Evolutionary conservation across 1,140 invertebrate genomes (phyloP).

Genomic region (Campodea augens): DNA sequence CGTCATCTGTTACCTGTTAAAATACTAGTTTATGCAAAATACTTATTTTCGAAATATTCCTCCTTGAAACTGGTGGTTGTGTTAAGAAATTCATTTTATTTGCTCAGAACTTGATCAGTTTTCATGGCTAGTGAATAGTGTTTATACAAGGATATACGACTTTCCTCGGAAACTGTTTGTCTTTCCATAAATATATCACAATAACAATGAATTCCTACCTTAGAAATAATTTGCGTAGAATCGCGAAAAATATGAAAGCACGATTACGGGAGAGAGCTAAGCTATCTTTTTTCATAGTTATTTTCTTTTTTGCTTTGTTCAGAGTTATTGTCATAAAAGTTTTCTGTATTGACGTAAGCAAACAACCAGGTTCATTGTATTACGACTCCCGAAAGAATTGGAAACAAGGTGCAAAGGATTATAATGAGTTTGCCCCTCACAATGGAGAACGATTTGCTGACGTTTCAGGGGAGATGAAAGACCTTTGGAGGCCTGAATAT

Average conservation of each 20-base stretch:
- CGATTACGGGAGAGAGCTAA: slow-evolving; percentile 46
- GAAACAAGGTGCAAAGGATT: slow-evolving; percentile 3
- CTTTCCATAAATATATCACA: background rate
- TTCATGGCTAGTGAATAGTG: no score
- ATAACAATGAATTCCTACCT: background rate
- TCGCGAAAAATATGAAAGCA: background rate
- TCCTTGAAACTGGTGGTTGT: no score
- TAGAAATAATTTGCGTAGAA: background rate
- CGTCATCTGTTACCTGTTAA: no score
- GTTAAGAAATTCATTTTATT: no score
- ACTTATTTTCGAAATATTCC: no score
- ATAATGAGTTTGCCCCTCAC: background rate
- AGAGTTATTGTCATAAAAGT: slow-evolving; percentile 64
- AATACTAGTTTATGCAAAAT: no score
- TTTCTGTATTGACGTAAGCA: slow-evolving; percentile 41
- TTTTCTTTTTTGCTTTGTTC: slow-evolving; percentile 76
- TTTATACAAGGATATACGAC: no score
- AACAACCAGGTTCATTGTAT: no score
- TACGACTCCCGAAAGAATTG: background rate
- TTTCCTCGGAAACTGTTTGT: no score
- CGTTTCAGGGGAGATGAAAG: background rate
- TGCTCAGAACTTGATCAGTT: no score
- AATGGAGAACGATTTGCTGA: background rate
- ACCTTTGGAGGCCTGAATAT: background rate
- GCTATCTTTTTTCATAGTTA: slow-evolving; percentile 68